These are phyloP conservation scores for Chironomus riparius DNA, from an alignment of 2,888 invertebrate species.

Conservation along the genomic window DNA sequence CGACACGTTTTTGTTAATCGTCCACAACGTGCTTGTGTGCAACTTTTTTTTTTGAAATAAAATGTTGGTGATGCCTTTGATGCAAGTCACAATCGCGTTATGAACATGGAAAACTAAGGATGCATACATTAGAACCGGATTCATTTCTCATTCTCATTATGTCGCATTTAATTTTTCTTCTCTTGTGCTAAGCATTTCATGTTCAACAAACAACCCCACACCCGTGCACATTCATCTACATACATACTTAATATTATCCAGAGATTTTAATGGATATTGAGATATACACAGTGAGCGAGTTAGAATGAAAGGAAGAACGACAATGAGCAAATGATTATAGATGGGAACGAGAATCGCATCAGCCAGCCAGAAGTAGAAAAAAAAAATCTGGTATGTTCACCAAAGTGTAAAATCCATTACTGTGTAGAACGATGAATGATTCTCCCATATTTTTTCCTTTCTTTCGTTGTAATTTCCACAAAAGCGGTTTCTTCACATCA, in stretches of 20 bases:
- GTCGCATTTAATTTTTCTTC: background rate
- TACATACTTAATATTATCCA: conserved; percentile 1
- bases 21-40: conserved; percentile 1
- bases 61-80: background rate
- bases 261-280: background rate
- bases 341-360: background rate
- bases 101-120: too few species aligned
- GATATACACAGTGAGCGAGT: background rate
- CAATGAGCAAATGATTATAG: background rate
- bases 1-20: conserved; percentile 4
- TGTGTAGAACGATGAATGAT: background rate
- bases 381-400: background rate
- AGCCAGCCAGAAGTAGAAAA: background rate
- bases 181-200: background rate
- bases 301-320: background rate
- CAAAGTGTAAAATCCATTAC: conserved; percentile 1
- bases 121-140: too few species aligned
- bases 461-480: conserved; percentile 4
- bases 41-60: background rate
- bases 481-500: conserved; percentile 2
- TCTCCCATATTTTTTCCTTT: background rate
- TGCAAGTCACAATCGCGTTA: background rate
- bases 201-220: too few species aligned
- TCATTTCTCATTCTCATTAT: background rate
- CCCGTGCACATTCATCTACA: background rate